Evolutionary conservation across 2,888 invertebrate species (phyloP), one percentile per base, ranked within the genome.

Genomic region (Pollenia angustigena): DNA sequence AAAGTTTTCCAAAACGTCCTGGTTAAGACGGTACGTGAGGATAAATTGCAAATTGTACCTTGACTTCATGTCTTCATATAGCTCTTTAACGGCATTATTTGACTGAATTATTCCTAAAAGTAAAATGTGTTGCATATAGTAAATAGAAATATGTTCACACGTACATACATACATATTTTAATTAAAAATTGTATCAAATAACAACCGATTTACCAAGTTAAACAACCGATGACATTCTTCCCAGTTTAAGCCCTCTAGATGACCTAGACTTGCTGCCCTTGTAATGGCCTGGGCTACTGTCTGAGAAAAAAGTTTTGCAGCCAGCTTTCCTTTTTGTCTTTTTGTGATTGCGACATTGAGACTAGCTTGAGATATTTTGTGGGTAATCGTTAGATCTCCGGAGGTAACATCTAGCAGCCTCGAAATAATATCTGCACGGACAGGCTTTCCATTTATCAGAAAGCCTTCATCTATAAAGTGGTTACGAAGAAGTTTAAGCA

Each of bases 171-270:
- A 56, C 9, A 10, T 56, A 23, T 18, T 56, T 23, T 56, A 16
- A 56, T 56, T 23, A 56, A 23, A 56, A 56, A 16, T 56, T 18
- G 2, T 10, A n/a, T 56, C 4, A 32, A 32, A 32, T 48, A 48
- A 14, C 4, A 54, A 54, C 54, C 16, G 60, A 14, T 60, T 60
- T 60, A 60, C 60, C 60, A 60, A 40, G 42, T 60, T 60, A 60
- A 60, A 60, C 40, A 60, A n/a, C 32, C 40, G 32, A 60, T 60
- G 40, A 14, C 60, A 60, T 42, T 60, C 60, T 14, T 40, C 40
- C 60, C 60, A 60, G 32, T 60, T 60, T 60, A 60, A 60, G 10
- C 60, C 60, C 40, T 60, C 60, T 12, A 40, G n/a, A 40, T 60
- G 60, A 8, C 56, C 56, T 56, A 23, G 56, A 56, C 23, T 56